Base-by-base conservation (phyloP, 2,113 vertebrate species). In the Melanerpes aurifrons region DNA sequence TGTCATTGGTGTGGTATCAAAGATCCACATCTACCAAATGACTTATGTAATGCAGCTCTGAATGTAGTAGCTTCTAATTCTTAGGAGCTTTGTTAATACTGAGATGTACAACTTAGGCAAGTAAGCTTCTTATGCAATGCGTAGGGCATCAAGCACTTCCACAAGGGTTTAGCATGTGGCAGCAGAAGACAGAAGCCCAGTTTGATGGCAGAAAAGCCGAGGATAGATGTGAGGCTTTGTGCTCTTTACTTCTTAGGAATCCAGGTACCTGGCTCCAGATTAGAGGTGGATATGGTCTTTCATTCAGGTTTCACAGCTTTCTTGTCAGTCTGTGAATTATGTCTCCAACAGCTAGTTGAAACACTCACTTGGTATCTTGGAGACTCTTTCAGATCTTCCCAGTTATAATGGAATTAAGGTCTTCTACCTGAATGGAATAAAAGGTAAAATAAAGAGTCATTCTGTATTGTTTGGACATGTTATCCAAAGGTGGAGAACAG, bases 11-110 rank as follows among this genome's bases (percentile, higher is more conserved):
- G 19, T 75, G 35, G 12, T 74, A 91, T 78, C 90, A 74, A 78
- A 90, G 79, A 90, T 80, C 62, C 62, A 58, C 58, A 94, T 88
- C 82, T 88, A 72, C 70, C 45, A 40, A 89, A 90, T 20, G 31
- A 82, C 62, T 93, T 84, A 5, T 7, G 15, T 66, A 76, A 71
- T 70, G 75, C 37, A 78, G 50, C 80, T 75, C 20, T 57, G 73
- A 86, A 92, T 92, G 91, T 81, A 80, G 86, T 35, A 75, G 64
- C 43, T 94, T 81, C 79, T 86, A 37, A 72, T 88, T 92, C 82
- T 93, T 70, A 45, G 54, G 66, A 86, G 13, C 86, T 93, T 81
- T 90, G 76, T 68, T 71, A 76, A 70, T 95, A 90, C 1, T 29
- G 25, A 86, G 57, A 63, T 78, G 21, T 58, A 69, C 37, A 57